Percentiles rank a stretch among this genome's conserved stretches.
Evolutionary conservation across 2,888 invertebrate genomes (phyloP).

Genomic region (Oligia fasciuncula): DNA sequence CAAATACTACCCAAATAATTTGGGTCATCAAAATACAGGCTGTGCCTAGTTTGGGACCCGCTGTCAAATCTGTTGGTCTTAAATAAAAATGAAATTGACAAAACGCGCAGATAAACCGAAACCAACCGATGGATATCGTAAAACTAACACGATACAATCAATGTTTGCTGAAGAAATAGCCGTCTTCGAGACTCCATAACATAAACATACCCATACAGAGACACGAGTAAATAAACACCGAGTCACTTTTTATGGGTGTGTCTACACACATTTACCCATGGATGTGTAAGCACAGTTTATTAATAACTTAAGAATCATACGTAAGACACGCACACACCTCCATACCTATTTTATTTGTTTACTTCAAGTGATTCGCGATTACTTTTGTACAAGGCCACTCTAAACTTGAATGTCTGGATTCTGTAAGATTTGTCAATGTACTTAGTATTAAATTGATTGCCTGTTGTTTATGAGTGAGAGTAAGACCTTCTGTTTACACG

Average conservation of each 20-base stretch:
- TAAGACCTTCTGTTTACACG: constrained; percentile 5
- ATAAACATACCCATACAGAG: not conserved
- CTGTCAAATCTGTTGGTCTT: too few relatives aligned
- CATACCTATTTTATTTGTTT: constrained; percentile 41
- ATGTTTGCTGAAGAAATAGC: not conserved
- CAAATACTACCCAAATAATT: too few relatives aligned
- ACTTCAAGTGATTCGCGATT: constrained; percentile 18
- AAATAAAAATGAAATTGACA: too few relatives aligned
- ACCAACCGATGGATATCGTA: not conserved
- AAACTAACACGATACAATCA: too few relatives aligned
- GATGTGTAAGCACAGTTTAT: constrained; percentile 20
- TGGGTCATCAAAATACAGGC: too few relatives aligned
- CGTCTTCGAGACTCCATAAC: not conserved
- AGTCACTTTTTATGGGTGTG: not conserved
- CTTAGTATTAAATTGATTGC: not conserved
- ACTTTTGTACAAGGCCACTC: constrained; percentile 33
- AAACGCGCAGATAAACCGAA: not conserved
- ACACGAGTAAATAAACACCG: not conserved
- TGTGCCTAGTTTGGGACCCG: too few relatives aligned
- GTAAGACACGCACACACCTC: not conserved
- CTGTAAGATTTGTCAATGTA: constrained; percentile 12
- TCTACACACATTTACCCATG: not conserved
- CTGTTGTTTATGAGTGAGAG: not conserved
- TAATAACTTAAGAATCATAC: not conserved
- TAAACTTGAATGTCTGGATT: constrained; percentile 18